A percentile compares a stretch with the other conserved stretches of the same genome.
Evolutionary conservation across 2,113 vertebrate genomes (phyloP).

Genomic region (Heterotilapia buettikoferi): DNA sequence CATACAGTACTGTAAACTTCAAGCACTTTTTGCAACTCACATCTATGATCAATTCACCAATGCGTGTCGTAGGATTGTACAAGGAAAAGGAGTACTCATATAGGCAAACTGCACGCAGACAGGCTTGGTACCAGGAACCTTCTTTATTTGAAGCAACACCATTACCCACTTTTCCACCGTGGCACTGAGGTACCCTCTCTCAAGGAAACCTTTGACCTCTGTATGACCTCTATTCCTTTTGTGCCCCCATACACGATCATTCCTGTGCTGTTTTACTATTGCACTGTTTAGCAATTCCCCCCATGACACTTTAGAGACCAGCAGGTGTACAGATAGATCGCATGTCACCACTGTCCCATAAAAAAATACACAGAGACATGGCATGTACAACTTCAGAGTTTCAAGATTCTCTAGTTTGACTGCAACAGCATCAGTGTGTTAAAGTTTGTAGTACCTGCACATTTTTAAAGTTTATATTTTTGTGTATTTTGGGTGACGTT

Average conservation of each 20-base stretch:
- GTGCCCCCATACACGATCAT: rapidly evolving
- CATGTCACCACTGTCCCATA: not conserved
- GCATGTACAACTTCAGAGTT: not conserved
- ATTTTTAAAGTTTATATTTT: not conserved
- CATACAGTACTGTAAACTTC: not conserved
- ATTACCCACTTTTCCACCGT: not conserved
- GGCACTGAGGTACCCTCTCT: not conserved
- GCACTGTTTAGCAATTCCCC: not conserved
- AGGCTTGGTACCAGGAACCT: not conserved
- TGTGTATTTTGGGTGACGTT: not conserved
- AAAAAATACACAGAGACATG: not conserved
- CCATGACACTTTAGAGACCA: not conserved
- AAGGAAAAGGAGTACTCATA: not conserved
- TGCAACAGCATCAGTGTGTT: not conserved
- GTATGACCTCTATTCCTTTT: not conserved
- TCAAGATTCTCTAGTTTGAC: not conserved
- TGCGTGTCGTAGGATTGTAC: not conserved
- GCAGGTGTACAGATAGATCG: not conserved
- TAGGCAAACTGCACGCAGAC: not conserved
- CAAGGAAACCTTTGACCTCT: not conserved
- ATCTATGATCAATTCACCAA: not conserved
- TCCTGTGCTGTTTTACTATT: not conserved
- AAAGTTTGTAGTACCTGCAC: not conserved
- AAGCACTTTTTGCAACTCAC: not conserved
- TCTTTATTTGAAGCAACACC: not conserved